Evolutionary conservation across 2,797 vertebrate species (phyloP), one percentile per base, ranked within the genome.

Genomic region (Dermochelys coriacea): DNA sequence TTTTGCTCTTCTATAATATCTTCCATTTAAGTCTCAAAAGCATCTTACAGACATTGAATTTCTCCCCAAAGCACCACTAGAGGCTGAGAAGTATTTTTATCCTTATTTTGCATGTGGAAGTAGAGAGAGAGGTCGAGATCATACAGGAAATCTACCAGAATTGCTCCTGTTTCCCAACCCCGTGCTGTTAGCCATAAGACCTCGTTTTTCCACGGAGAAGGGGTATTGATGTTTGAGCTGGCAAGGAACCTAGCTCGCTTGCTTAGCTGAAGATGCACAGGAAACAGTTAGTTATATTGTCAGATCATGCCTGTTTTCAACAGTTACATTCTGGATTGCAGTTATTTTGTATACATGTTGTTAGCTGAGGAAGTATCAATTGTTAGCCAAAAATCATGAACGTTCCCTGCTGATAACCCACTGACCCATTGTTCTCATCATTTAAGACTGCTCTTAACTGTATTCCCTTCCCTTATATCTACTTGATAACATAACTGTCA

Each of bases 31-130:
- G 88, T 82, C 64, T 82, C 85, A 88, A 51, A 64, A 47, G 80
- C 80, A 49, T 64, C 37, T 25, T 41, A 74, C 5, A 74, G 19
- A 41, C 5, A 55, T 23, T 81, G 77, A 82, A 71, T 89, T 94
- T 92, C 81, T 34, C 41, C 47, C 82, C 25, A 59, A 41, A 87
- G 21, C 8, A 90, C 19, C 25, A 5, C 54, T 27, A 74, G 64
- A 54, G 16, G 2, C 64, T 92, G 92, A 49, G 59, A 90, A 90
- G 11, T 87, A 85, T 11, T 34, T 82, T 87, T 78, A 51, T 19
- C 4, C 79, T 15, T 78, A 47, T 81, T 87, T 77, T 37, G 12
- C 8, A 74, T 14, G 6, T 75, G 41, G 41, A 75, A 64, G 37
- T 15, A 82, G 54, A 61, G 92, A 41, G 8, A 80, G 59, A 51